Base-by-base conservation (phyloP, 2,797 vertebrate species). In the Mormyrops attenuatus region DNA sequence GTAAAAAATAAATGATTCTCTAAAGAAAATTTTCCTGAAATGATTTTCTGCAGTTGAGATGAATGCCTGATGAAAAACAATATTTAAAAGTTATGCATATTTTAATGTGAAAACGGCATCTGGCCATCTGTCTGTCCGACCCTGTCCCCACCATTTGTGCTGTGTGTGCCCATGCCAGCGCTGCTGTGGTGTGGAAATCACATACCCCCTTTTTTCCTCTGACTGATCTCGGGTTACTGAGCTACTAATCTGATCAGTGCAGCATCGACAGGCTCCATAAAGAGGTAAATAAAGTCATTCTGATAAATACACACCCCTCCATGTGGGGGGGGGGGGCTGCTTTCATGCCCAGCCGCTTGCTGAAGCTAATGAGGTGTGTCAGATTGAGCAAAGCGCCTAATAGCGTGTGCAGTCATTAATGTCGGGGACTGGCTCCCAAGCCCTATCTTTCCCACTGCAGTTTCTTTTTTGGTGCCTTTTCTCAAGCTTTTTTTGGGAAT, bases 331-430 rank as follows among this genome's bases (percentile, higher is more conserved):
- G 77, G 4, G 53, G 26, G 85, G 13, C 5, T 17, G 85, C 2
- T 7, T 53, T 87, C 9, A 55, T 20, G 52, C 85, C 52, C 52
- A 6, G 88, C 92, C 93, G 93, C 93, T 90, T 92, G 92, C 92
- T 93, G 92, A 93, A 94, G 95, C 95, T 96, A 96, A 96, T 96
- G 95, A 95, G 94, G 94, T 96, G 95, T 96, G 95, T 96, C 95
- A 94, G 95, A 95, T 95, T 95, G 95, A 94, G 94, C 93, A 94
- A 94, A 94, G 94, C 93, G 88, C 91, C 94, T 96, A 96, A 96
- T 95, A 94, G 94, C 91, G 92, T 93, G 94, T 95, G 44, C 89
- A 89, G 95, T 95, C 95, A 96, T 96, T 96, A 96, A 94, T 95
- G 95, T 93, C 93, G 92, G 91, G 94, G 91, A 93, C 93, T 91